phyloP scores from a whole-genome alignment of 2,888 invertebrate genomes.

The Andrena trimmerana region DNA sequence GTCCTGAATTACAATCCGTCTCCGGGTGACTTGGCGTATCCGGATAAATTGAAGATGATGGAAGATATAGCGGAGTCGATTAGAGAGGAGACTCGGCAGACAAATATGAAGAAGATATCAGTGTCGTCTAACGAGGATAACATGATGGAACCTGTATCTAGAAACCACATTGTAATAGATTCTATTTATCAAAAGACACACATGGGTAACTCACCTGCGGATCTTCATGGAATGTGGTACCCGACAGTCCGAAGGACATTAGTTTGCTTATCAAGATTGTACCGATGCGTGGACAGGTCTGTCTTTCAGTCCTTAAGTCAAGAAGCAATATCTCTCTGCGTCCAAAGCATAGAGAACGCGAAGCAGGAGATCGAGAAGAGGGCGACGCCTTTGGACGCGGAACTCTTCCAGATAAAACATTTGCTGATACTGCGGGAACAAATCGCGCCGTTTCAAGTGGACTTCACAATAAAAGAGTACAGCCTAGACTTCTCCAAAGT shows the following conservation, averaged over 20 bases:
- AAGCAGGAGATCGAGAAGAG: slow-evolving; percentile 91
- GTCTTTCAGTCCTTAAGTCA: slow-evolving; percentile 99
- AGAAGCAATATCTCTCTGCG: slow-evolving; percentile 96
- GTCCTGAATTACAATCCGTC: slow-evolving; percentile 95
- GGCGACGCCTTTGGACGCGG: slow-evolving; percentile 95
- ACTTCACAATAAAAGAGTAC: slow-evolving; percentile 96
- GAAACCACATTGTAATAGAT: slow-evolving; percentile 79
- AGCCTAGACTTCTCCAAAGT: slow-evolving; percentile 97
- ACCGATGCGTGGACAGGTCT: slow-evolving; percentile 96
- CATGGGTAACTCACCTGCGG: slow-evolving; percentile 93
- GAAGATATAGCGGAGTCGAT: slow-evolving; percentile 88
- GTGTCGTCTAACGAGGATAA: slow-evolving; percentile 78
- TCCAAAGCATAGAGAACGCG: slow-evolving; percentile 94
- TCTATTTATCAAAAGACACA: slow-evolving; percentile 79
- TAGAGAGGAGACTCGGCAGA: slow-evolving; percentile 80
- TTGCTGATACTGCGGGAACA: slow-evolving; percentile 98
- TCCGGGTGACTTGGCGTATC: slow-evolving; percentile 98
- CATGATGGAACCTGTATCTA: slow-evolving; percentile 74
- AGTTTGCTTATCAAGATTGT: slow-evolving; percentile 96
- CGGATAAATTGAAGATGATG: slow-evolving; percentile 99
- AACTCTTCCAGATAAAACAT: slow-evolving; percentile 99
- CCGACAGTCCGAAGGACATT: slow-evolving; percentile 98
- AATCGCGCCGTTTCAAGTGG: slow-evolving; percentile 98
- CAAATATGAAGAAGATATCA: slow-evolving; percentile 80
- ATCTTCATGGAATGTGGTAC: slow-evolving; percentile 99